Evolutionary conservation across 2,888 invertebrate species (phyloP).

Genomic region (Drosophila gaucha): DNA sequence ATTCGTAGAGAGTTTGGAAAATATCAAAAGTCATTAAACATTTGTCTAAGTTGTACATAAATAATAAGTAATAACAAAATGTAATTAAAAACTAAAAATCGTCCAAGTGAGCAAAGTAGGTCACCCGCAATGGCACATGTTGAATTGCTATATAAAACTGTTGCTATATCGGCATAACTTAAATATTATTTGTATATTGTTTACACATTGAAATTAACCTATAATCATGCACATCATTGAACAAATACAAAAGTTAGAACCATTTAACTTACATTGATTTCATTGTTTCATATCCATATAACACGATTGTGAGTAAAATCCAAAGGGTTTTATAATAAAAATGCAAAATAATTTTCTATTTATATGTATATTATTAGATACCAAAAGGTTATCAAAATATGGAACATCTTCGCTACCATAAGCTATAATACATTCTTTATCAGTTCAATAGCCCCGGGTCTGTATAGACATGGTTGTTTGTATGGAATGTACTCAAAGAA

Average conservation of each 20-base stretch:
- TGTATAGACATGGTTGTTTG: too few relatives aligned
- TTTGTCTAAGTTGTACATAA: constrained; percentile 35
- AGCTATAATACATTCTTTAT: too few relatives aligned
- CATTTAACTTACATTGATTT: background rate
- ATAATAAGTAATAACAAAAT: constrained; percentile 2
- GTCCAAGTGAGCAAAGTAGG: constrained; percentile 60
- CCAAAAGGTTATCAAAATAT: too few relatives aligned
- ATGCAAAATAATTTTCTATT: background rate
- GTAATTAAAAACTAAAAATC: constrained; percentile 43
- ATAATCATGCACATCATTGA: background rate
- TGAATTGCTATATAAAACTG: constrained; percentile 50
- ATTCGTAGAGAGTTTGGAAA: background rate
- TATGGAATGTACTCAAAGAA: too few relatives aligned
- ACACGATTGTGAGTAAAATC: background rate
- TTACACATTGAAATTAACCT: constrained; percentile 4
- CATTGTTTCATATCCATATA: background rate
- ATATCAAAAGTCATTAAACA: background rate
- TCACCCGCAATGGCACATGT: constrained; percentile 34
- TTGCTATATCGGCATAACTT: too few relatives aligned
- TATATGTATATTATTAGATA: background rate
- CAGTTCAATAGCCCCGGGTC: too few relatives aligned
- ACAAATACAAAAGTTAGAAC: too few relatives aligned
- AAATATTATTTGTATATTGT: constrained; percentile 40
- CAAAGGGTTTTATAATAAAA: background rate
- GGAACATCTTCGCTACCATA: too few relatives aligned